A percentile compares a stretch with the other conserved stretches of the same genome.
Conservation (phyloP, 2,113 vertebrate species). For the Xenus cinereus region DNA sequence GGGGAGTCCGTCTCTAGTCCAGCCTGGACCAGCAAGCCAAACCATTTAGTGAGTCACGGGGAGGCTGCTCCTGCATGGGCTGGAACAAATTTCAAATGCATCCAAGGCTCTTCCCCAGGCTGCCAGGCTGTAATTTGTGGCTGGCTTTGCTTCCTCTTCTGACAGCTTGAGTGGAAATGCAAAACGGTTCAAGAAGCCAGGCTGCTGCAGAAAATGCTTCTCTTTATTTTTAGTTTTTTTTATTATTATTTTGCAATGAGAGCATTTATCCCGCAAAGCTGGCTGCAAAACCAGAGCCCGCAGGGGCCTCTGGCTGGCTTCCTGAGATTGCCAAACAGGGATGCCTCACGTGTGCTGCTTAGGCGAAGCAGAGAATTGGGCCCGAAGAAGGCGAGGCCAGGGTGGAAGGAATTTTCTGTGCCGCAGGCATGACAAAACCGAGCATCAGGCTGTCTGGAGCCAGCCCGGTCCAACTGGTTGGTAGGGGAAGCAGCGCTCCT, state of each 20-base stretch:
- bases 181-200: background rate
- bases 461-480: background rate
- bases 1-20: background rate
- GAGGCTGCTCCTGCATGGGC: background rate
- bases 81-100: background rate
- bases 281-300: constrained; percentile 18
- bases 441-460: background rate
- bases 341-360: background rate
- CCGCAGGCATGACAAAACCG: background rate
- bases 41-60: background rate
- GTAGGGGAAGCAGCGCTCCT: background rate
- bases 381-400: background rate
- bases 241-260: background rate
- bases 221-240: background rate
- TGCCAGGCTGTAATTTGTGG: constrained; percentile 19
- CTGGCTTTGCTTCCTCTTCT: background rate
- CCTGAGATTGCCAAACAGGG: background rate
- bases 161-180: background rate
- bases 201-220: background rate
- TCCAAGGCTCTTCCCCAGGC: background rate
- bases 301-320: constrained; percentile 42
- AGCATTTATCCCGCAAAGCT: background rate
- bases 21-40: fast-evolving
- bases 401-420: background rate
- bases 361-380: background rate